These are phyloP conservation scores for Cherax destructor DNA, from an alignment of 1,140 invertebrate genomes.

Conservation along the genomic window DNA sequence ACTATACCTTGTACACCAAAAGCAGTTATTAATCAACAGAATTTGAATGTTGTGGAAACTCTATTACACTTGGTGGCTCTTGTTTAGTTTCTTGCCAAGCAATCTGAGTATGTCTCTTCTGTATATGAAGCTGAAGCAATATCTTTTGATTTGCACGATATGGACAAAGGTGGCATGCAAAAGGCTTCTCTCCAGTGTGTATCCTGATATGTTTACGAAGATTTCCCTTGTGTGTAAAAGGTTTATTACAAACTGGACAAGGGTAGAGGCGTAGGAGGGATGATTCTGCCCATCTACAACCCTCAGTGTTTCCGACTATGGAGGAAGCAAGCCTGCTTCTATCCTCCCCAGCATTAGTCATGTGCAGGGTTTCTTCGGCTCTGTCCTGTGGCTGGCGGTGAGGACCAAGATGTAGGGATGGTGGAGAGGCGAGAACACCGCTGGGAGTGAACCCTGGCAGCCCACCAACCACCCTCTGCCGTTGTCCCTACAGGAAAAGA, in stretches of 20 bases:
- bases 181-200: conserved; percentile 61
- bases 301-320: conserved; percentile 7
- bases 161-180: conserved; percentile 46
- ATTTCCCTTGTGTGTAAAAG: conserved; percentile 53
- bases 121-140: conserved; percentile 46
- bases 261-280: neutral
- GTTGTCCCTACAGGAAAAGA: conserved; percentile 64
- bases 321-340: conserved; percentile 19
- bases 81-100: conserved; percentile 32
- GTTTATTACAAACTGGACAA: conserved; percentile 56
- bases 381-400: conserved; percentile 30
- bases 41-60: conserved; percentile 10
- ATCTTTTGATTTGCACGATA: conserved; percentile 65
- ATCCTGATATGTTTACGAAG: conserved; percentile 57
- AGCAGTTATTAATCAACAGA: neutral
- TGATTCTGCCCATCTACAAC: conserved; percentile 5
- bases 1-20: neutral
- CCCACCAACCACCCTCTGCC: conserved; percentile 52
- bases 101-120: conserved; percentile 41
- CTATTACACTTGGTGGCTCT: conserved; percentile 15
- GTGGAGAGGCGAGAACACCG: conserved; percentile 30
- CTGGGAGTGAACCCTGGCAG: conserved; percentile 33
- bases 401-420: conserved; percentile 32
- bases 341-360: conserved; percentile 29
- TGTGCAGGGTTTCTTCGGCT: conserved; percentile 11